A percentile compares a stretch with the other conserved stretches of the same genome.
Evolutionary conservation across 1,140 invertebrate species (phyloP).

Genomic region (Danaus melanippus): DNA sequence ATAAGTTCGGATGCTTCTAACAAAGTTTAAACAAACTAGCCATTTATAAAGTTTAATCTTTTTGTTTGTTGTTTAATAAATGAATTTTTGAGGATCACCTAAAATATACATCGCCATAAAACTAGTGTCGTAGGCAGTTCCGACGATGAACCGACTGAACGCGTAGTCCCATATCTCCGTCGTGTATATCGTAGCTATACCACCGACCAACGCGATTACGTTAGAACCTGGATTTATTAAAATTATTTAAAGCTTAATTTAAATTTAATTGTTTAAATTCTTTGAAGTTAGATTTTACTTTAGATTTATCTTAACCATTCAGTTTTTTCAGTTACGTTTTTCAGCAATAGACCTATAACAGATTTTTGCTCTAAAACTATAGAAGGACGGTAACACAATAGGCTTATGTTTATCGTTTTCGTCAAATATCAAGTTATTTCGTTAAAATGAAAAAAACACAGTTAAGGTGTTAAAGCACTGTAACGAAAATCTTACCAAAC

Average conservation of each 20-base stretch:
- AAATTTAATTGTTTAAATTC: constrained; percentile 2
- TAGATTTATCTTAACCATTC: too few species aligned
- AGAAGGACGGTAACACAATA: too few species aligned
- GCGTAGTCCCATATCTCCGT: constrained; percentile 75
- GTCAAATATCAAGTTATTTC: too few species aligned
- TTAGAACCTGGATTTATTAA: constrained; percentile 71
- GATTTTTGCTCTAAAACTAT: too few species aligned
- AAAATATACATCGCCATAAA: constrained; percentile 90
- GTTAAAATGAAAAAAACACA: too few species aligned
- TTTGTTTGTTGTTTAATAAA: neutral
- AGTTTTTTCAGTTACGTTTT: too few species aligned
- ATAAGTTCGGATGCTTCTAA: too few species aligned
- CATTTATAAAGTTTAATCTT: too few species aligned
- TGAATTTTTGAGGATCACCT: constrained; percentile 68
- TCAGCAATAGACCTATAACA: too few species aligned
- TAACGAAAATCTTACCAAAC: constrained; percentile 44
- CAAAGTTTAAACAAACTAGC: too few species aligned
- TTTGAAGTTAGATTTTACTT: neutral
- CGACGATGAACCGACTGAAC: constrained; percentile 76
- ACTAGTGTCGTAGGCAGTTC: constrained; percentile 83
- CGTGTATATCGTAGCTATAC: constrained; percentile 77
- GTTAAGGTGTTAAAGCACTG: too few species aligned
- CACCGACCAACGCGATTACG: constrained; percentile 75
- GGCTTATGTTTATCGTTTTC: too few species aligned
- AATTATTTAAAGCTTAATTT: neutral